A percentile compares a stretch with the other conserved stretches of the same genome.
Conservation (phyloP, 2,797 vertebrate genomes). For the Denticeps clupeoides region DNA sequence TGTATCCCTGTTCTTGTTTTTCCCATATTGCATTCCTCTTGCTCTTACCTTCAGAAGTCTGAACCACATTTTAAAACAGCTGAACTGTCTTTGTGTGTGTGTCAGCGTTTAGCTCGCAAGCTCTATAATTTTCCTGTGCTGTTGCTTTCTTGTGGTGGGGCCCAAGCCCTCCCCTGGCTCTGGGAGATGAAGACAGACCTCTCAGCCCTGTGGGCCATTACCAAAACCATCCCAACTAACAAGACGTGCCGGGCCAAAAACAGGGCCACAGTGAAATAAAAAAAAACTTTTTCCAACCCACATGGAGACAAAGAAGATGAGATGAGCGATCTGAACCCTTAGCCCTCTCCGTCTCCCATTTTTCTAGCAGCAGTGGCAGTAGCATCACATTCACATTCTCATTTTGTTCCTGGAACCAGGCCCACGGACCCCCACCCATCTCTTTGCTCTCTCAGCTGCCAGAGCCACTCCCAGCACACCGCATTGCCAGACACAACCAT, state of each 20-base stretch:
- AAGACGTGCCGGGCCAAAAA: conserved; percentile 7
- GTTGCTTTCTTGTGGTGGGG: conserved; percentile 65
- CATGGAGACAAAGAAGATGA: no score
- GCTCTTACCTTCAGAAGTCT: conserved; percentile 29
- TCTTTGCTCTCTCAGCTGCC: conserved; percentile 1
- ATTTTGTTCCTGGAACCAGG: no score
- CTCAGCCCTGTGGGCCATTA: conserved; percentile 28
- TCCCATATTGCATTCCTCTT: conserved; percentile 22
- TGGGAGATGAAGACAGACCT: conserved; percentile 29
- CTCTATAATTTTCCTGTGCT: conserved; percentile 66
- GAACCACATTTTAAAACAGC: conserved; percentile 31
- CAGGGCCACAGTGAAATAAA: no score
- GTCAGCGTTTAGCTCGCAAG: conserved; percentile 60
- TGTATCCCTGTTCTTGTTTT: conserved; percentile 41
- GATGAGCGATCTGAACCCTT: no score
- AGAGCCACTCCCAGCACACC: conserved; percentile 8
- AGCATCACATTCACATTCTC: no score
- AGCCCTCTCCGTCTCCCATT: no score
- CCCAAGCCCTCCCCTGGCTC: conserved; percentile 52
- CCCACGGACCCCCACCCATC: conserved; percentile 6
- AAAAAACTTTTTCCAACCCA: background rate
- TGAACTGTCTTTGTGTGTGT: conserved; percentile 49
- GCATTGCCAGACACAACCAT: conserved; percentile 7
- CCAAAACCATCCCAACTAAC: conserved; percentile 7
- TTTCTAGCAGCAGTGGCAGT: no score